Evolutionary conservation across 2,888 invertebrate genomes (phyloP).

Genomic region (Euplexia lucipara): DNA sequence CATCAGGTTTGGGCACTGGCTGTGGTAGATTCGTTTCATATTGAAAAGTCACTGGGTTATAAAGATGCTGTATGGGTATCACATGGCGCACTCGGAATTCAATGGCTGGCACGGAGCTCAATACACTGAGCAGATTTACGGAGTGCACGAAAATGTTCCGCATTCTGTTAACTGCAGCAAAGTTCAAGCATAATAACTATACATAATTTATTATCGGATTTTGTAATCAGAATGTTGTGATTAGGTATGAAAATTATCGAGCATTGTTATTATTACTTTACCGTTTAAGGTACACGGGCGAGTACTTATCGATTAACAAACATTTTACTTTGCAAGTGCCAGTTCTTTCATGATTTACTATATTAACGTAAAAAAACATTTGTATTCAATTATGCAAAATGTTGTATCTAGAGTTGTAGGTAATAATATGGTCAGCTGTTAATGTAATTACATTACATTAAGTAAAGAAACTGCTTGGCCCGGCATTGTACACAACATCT

Average conservation of each 20-base stretch:
- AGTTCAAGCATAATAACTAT: slow-evolving; percentile 9
- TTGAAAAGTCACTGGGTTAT: not conserved
- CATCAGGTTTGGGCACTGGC: not conserved
- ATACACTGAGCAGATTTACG: slow-evolving; percentile 18
- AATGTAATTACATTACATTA: too few species aligned
- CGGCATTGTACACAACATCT: too few species aligned
- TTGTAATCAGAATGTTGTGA: slow-evolving; percentile 38
- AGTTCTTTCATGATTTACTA: not conserved
- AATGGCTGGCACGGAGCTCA: slow-evolving; percentile 14
- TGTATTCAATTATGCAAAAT: too few species aligned
- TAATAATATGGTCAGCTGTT: too few species aligned
- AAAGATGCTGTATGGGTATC: not conserved
- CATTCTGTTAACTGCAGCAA: slow-evolving; percentile 40
- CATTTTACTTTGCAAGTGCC: not conserved
- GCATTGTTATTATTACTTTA: slow-evolving; percentile 10
- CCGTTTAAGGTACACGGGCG: slow-evolving; percentile 5
- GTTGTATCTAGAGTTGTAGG: too few species aligned
- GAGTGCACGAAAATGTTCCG: slow-evolving; percentile 14
- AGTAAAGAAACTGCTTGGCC: too few species aligned
- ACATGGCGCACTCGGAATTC: slow-evolving; percentile 16
- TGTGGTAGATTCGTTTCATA: not conserved
- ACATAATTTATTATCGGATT: not conserved
- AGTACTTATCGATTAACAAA: slow-evolving; percentile 3
- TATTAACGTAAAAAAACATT: too few species aligned
- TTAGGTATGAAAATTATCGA: slow-evolving; percentile 29